phyloP scores from a whole-genome alignment of 2,113 vertebrate species.

The Hippocampus mohnikei region DNA sequence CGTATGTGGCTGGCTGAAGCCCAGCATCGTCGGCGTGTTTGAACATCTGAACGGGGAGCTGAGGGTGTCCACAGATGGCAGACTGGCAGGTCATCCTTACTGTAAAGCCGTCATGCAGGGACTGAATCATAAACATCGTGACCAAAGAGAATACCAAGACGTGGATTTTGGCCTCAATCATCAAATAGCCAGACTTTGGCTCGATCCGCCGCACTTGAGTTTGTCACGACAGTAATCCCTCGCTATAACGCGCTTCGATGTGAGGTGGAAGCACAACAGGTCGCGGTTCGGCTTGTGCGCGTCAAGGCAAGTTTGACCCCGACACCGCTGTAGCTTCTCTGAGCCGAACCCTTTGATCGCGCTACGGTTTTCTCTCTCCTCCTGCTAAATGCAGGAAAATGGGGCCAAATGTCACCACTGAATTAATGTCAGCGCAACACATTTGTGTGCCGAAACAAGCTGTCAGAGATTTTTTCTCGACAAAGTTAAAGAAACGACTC shows the following conservation, averaged over 20 bases:
- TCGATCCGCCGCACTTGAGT: neutral
- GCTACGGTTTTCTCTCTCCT: neutral
- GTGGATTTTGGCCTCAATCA: constrained; percentile 33
- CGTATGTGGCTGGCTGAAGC: constrained; percentile 46
- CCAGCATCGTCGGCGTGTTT: constrained; percentile 41
- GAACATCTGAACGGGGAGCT: constrained; percentile 35
- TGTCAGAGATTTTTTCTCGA: no score
- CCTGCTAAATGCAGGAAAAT: neutral
- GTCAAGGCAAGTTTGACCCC: neutral
- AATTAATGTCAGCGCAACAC: constrained; percentile 3
- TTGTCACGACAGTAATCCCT: neutral
- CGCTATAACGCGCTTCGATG: no score
- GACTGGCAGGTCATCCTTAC: constrained; percentile 26
- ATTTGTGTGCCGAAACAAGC: constrained; percentile 17
- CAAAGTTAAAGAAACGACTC: no score
- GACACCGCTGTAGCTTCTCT: neutral
- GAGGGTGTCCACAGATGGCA: constrained; percentile 13
- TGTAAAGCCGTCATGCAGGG: constrained; percentile 14
- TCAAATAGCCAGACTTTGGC: neutral
- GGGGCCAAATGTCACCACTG: neutral
- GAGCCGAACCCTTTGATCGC: neutral
- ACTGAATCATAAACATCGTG: constrained; percentile 12
- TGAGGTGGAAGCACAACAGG: neutral
- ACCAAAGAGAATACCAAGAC: constrained; percentile 28
- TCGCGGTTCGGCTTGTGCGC: no score